These are phyloP conservation scores for Eristalis pertinax DNA, from an alignment of 2,888 invertebrate genomes.

Conservation along the genomic window DNA sequence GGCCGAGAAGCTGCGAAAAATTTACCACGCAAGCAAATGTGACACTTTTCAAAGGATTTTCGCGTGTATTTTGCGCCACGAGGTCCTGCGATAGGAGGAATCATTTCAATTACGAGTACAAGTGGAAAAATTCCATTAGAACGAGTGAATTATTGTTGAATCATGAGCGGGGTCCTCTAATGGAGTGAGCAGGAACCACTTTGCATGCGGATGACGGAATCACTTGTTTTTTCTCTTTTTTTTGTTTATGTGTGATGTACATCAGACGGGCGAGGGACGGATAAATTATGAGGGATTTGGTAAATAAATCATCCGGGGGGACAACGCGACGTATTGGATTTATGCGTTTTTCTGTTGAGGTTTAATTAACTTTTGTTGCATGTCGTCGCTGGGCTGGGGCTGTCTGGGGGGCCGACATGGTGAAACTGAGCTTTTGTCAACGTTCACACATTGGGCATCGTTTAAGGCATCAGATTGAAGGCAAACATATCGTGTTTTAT, in stretches of 20 bases:
- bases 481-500: not conserved
- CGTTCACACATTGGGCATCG: not conserved
- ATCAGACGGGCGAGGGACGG: not conserved
- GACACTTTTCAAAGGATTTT: constrained; percentile 21
- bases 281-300: not conserved
- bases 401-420: not conserved
- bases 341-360: not conserved
- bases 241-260: too few species aligned
- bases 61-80: not conserved
- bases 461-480: not conserved
- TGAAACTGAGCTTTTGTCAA: not conserved
- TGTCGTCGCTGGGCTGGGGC: not conserved
- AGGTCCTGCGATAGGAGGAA: constrained; percentile 19
- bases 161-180: not conserved
- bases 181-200: not conserved
- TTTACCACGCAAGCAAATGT: constrained; percentile 23
- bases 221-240: too few species aligned
- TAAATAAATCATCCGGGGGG: constrained; percentile 18
- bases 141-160: not conserved
- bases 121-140: constrained; percentile 31
- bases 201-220: not conserved
- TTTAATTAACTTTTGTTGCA: not conserved
- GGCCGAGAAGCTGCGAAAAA: not conserved
- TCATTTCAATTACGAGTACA: constrained; percentile 29
- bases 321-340: constrained; percentile 8